Conservation (phyloP, 2,797 vertebrate species). For the Graptemys geographica region DNA sequence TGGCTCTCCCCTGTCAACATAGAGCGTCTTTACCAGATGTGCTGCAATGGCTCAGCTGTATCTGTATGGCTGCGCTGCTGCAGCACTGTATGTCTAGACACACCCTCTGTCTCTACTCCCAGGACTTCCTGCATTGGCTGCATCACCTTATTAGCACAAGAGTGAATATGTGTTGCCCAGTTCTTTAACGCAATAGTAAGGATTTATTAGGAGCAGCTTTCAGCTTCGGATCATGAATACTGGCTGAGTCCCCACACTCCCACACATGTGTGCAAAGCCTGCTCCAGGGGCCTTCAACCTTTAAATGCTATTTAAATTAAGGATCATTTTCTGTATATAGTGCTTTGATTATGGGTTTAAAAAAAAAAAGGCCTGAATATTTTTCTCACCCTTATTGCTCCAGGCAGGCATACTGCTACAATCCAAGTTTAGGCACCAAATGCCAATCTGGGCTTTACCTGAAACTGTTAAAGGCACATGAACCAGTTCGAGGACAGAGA, state of each 20-base stretch:
- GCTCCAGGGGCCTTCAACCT: background rate
- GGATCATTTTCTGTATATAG: background rate
- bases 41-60: too few species aligned
- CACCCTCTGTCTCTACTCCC: background rate
- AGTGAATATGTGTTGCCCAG: constrained; percentile 23
- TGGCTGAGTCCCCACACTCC: background rate
- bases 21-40: too few species aligned
- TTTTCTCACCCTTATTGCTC: background rate
- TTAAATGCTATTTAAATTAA: background rate
- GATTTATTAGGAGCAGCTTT: constrained; percentile 28
- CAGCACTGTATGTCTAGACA: too few species aligned
- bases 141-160: background rate
- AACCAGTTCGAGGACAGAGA: background rate
- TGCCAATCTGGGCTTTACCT: background rate
- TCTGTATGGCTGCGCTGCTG: too few species aligned
- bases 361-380: background rate
- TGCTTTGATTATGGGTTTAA: background rate
- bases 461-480: background rate
- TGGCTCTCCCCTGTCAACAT: too few species aligned
- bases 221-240: background rate
- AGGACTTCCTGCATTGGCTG: background rate
- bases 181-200: constrained; percentile 15
- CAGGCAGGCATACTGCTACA: background rate
- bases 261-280: background rate
- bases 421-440: background rate